phyloP scores from a whole-genome alignment of 2,113 vertebrate species.

The Procavia capensis region DNA sequence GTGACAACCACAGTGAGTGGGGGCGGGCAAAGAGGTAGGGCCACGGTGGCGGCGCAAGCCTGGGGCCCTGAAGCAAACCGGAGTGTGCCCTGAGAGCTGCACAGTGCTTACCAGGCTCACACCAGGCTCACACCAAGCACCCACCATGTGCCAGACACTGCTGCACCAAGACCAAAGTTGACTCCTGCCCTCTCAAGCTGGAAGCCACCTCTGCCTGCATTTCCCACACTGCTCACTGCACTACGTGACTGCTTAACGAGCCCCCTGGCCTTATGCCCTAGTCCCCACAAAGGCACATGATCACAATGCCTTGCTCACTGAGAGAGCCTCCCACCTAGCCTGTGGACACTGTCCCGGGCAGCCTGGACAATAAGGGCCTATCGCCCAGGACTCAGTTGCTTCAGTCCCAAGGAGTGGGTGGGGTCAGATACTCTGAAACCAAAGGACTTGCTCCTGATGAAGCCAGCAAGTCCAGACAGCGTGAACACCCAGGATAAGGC shows the following conservation, averaged over 20 bases:
- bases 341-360: not conserved
- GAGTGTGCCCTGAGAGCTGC: not conserved
- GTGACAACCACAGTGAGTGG: not conserved
- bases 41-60: not conserved
- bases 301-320: not conserved
- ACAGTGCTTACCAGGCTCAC: not conserved
- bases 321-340: not conserved
- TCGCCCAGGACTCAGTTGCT: too few relatives aligned
- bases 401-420: not conserved
- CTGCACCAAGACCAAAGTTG: not conserved
- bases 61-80: not conserved
- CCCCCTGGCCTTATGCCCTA: not conserved
- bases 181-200: not conserved
- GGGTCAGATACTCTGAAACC: not conserved
- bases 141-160: not conserved
- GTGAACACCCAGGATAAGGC: not conserved
- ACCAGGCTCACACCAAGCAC: not conserved
- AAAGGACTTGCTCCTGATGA: not conserved
- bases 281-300: accelerated
- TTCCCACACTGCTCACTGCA: not conserved
- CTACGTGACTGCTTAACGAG: accelerated
- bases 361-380: accelerated
- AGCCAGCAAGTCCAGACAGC: not conserved
- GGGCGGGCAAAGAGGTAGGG: not conserved
- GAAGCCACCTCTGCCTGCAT: not conserved